Evolutionary conservation across 2,113 vertebrate genomes (phyloP).

Genomic region (Sus scrofa): T2T-Sscrofa CM000824.6:68223501-68224000

Average conservation of each 20-base stretch:
- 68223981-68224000: not conserved
- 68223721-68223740: too few species aligned
- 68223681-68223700: not conserved
- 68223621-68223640: rapidly evolving
- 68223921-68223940: not conserved
- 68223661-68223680: not conserved
- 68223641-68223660: not conserved
- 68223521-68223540: not conserved
- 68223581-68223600: not conserved
- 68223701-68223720: not conserved
- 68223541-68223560: not conserved
- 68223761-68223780: not conserved
- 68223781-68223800: not conserved
- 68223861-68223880: not conserved
- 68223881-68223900: not conserved
- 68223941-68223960: not conserved
- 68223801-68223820: not conserved
- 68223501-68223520: not conserved
- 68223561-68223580: not conserved
- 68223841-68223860: not conserved
- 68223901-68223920: not conserved
- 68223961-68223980: not conserved
- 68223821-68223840: not conserved
- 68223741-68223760: not conserved
- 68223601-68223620: not conserved